Percentiles rank a stretch among this genome's conserved stretches.
phyloP scores from a whole-genome alignment of 2,888 invertebrate species.

The Buathra laborator region DNA sequence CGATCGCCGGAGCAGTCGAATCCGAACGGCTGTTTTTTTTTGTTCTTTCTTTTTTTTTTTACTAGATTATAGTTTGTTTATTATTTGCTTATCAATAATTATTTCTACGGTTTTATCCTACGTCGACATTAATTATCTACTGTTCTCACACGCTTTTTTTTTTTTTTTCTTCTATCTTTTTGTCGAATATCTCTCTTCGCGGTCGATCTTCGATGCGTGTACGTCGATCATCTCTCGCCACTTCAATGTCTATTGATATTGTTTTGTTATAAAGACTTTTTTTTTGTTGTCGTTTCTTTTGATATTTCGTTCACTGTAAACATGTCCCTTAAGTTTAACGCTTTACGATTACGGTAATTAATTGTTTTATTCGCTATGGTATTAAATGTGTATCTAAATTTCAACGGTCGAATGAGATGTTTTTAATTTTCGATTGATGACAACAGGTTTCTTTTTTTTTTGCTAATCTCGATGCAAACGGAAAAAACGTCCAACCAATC shows the following conservation, averaged over 20 bases:
- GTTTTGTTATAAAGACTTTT: conserved; percentile 33
- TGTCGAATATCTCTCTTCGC: conserved; percentile 3
- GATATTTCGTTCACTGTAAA: conserved; percentile 68
- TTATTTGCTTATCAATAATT: conserved; percentile 18
- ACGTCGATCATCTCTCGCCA: neutral
- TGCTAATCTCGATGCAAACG: conserved; percentile 45
- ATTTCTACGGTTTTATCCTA: conserved; percentile 61
- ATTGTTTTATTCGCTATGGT: conserved; percentile 58
- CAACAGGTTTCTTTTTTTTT: neutral
- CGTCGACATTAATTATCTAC: conserved; percentile 66
- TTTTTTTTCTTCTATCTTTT: conserved; percentile 32
- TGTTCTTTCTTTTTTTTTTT: conserved; percentile 8
- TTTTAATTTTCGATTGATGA: conserved; percentile 24
- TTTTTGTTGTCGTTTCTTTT: conserved; percentile 52
- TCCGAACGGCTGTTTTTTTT: conserved; percentile 33
- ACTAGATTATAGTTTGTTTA: conserved; percentile 37
- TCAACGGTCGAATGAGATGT: conserved; percentile 61
- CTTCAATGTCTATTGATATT: conserved; percentile 19
- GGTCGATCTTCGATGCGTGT: conserved; percentile 13
- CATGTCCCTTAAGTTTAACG: conserved; percentile 64
- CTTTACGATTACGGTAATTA: conserved; percentile 52
- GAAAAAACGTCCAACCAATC: conserved; percentile 35
- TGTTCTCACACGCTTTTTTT: conserved; percentile 40
- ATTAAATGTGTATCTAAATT: conserved; percentile 38
- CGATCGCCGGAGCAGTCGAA: conserved; percentile 56